Evolutionary conservation across 2,888 invertebrate genomes (phyloP).

Genomic region (Deroplatys truncata): DNA sequence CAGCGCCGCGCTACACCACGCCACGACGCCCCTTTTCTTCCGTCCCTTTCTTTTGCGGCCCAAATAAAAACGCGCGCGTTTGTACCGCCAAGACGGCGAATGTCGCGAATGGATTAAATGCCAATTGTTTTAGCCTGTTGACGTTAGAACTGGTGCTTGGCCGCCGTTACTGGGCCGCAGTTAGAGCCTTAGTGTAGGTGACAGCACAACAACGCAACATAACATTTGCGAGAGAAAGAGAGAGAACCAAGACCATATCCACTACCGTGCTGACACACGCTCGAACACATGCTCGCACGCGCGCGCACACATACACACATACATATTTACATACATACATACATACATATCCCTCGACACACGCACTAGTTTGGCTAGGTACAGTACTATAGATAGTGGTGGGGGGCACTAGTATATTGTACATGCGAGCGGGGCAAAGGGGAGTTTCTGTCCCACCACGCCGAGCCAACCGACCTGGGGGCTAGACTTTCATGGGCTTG

Average conservation of each 20-base stretch:
- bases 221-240: background rate
- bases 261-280: background rate
- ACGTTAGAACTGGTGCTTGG: background rate
- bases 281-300: background rate
- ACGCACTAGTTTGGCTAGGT: conserved; percentile 5
- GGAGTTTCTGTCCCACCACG: conserved; percentile 41
- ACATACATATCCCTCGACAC: background rate
- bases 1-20: background rate
- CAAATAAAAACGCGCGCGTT: background rate
- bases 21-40: background rate
- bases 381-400: background rate
- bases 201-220: background rate
- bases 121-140: background rate
- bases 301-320: background rate
- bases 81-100: background rate
- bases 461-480: conserved; percentile 13
- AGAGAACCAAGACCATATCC: background rate
- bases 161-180: background rate
- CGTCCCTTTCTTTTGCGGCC: background rate
- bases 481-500: conserved; percentile 22
- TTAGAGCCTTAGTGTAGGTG: conserved; percentile 2
- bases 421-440: background rate
- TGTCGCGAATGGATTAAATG: background rate
- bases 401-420: background rate
- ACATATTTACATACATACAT: no score